A percentile compares a stretch with the other conserved stretches of the same genome.
phyloP scores from a whole-genome alignment of 2,797 vertebrate genomes.

The Acanthurus lineatus region DNA sequence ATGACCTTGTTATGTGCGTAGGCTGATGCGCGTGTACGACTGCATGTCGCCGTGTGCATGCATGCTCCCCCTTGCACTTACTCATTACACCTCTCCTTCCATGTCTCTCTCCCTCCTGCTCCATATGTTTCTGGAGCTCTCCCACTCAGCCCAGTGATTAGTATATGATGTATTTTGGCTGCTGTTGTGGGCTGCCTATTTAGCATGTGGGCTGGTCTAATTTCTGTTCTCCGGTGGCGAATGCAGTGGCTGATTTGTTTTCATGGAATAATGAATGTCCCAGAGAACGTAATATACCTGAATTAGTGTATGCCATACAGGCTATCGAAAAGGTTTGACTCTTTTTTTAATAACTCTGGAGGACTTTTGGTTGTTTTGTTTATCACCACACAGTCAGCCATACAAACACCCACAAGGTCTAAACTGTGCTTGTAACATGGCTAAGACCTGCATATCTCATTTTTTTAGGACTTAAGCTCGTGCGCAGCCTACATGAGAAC shows the following conservation, averaged over 20 bases:
- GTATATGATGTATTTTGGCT: constrained; percentile 81
- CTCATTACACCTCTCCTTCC: constrained; percentile 57
- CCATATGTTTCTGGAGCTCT: constrained; percentile 63
- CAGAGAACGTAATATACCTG: constrained; percentile 43
- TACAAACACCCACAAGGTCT: constrained; percentile 53
- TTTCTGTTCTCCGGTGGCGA: constrained; percentile 74
- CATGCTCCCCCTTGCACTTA: constrained; percentile 40
- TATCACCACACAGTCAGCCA: constrained; percentile 24
- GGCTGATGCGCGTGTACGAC: constrained; percentile 42
- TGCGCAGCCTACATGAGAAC: constrained; percentile 65
- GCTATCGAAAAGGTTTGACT: not conserved
- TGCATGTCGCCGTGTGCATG: constrained; percentile 21
- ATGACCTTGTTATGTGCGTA: constrained; percentile 78
- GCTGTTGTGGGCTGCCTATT: constrained; percentile 76
- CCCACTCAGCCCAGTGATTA: constrained; percentile 79
- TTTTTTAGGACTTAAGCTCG: constrained; percentile 46
- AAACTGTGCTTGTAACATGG: constrained; percentile 27
- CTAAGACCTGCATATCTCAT: constrained; percentile 41
- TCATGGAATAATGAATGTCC: constrained; percentile 52
- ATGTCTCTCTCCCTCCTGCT: constrained; percentile 55
- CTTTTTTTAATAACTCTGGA: constrained; percentile 2
- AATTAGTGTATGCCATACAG: constrained; percentile 17
- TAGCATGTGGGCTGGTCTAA: constrained; percentile 76
- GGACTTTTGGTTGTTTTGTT: constrained; percentile 24
- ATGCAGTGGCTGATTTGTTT: constrained; percentile 63